Base-by-base conservation (phyloP, 2,888 invertebrate species). In the Brachyptera risi region DNA sequence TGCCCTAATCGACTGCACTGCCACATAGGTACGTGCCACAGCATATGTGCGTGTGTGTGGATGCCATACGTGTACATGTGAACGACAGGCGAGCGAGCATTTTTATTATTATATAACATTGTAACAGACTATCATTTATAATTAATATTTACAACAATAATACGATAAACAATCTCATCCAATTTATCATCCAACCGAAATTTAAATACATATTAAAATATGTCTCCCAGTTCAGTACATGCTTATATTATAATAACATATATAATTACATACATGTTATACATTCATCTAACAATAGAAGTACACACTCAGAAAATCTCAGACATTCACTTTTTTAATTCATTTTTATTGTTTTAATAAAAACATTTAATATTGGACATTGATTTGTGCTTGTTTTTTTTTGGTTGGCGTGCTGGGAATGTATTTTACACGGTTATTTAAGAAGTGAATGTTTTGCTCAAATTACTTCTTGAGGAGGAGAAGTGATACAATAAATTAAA, bases 1-100 rank as follows among this genome's bases (percentile, higher is more conserved):
- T 58, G 58, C 58, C 44, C 57, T 47, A 47, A 42, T 49, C 27
- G 47, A 27, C 49, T 58, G 58, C 49, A 58, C 58, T 49, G n/a
- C n/a, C n/a, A n/a, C n/a, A n/a, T n/a, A n/a, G n/a, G n/a, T n/a
- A n/a, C n/a, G n/a, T n/a, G n/a, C n/a, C n/a, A n/a, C n/a, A n/a
- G n/a, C n/a, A n/a, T n/a, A n/a, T n/a, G n/a, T n/a, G n/a, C n/a
- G n/a, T n/a, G n/a, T n/a, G n/a, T n/a, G n/a, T n/a, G n/a, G n/a
- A n/a, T n/a, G n/a, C n/a, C n/a, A n/a, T n/a, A n/a, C n/a, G n/a
- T n/a, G n/a, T n/a, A n/a, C n/a, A n/a, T n/a, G n/a, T n/a, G n/a
- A n/a, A n/a, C n/a, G n/a, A n/a, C n/a, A n/a, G n/a, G n/a, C n/a
- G n/a, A 42, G 42, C 42, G 21, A 42, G 42, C 42, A 26, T 27